Conservation (phyloP, 2,113 vertebrate genomes). For the Thunnus thynnus region DNA sequence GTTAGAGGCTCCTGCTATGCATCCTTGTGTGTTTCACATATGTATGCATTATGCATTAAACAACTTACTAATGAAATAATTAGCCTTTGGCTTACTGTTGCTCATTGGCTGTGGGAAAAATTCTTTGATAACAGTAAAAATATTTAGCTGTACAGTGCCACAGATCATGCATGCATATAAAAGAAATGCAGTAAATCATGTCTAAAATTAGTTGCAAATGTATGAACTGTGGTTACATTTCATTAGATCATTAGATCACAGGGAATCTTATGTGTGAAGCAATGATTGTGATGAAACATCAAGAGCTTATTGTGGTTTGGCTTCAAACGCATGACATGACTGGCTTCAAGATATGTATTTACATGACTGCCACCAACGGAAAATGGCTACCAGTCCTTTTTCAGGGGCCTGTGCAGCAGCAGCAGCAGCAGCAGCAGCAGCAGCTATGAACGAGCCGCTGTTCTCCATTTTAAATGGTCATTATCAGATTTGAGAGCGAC, state of each 20-base stretch:
- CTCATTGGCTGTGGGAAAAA: conserved; percentile 35
- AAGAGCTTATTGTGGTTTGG: conserved; percentile 41
- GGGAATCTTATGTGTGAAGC: conserved; percentile 44
- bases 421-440: conserved; percentile 35
- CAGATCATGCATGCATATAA: neutral
- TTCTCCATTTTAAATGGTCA: conserved; percentile 73
- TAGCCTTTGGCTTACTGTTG: conserved; percentile 14
- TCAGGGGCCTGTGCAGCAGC: conserved; percentile 26
- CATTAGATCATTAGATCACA: conserved; percentile 65
- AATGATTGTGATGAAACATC: conserved; percentile 55
- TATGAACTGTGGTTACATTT: conserved; percentile 42
- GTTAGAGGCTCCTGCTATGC: conserved; percentile 26
- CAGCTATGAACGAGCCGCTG: conserved; percentile 59
- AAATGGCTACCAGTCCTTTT: conserved; percentile 69
- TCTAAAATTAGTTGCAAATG: conserved; percentile 62
- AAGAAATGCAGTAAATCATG: conserved; percentile 27
- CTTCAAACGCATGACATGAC: conserved; percentile 54
- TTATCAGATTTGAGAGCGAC: conserved; percentile 79
- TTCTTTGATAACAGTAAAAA: conserved; percentile 33
- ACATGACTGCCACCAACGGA: conserved; percentile 50
- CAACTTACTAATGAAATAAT: conserved; percentile 43
- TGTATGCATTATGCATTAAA: conserved; percentile 19
- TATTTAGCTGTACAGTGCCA: conserved; percentile 4
- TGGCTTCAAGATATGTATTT: conserved; percentile 62
- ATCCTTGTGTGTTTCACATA: conserved; percentile 21